Evolutionary conservation across 1,140 invertebrate genomes (phyloP), one percentile per base, ranked within the genome.

Genomic region (Pachypsylla venusta): DNA sequence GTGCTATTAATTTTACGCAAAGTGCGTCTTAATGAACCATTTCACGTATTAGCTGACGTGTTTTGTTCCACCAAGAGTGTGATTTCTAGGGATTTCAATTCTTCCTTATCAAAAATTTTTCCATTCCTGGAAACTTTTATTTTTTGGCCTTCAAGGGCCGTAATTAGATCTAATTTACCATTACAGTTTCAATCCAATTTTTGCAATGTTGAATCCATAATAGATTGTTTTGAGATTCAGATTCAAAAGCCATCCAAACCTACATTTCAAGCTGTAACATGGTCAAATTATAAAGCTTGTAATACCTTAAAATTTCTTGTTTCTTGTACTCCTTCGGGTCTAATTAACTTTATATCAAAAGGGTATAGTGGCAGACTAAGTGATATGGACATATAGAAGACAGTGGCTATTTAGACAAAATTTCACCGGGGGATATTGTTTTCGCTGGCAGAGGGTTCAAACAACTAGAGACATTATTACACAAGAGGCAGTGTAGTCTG

Each of bases 281-380:
- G 72, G 72, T 74, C 72, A 3, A 68, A 74, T 1, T 75, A 75
- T 59, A 74, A 74, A 65, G 73, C 73, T 59, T 65, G 63, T 24
- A 74, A 75, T 58, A 74, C 73, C 10, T 63, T 74, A 10, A 76
- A 77, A 59, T 76, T 75, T 70, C 62, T 75, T 10, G 65, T 77
- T 54, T 70, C 68, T 25, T 68, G 62, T 53, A 75, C 71, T 48
- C 71, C 71, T 16, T 63, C 73, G 67, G 71, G 72, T 7, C 60
- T 73, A 2, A 64, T 74, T 10, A 71, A 68, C 65, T 74, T 64
- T 65, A 63, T 73, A 57, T 75, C 71, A 5, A 26, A 60, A 56
- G 70, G 69, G 0, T 73, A 62, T 67, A 69, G 68, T 53, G 73
- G 73, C 7, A 65, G 70, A 66, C 58, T 59, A 2, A 65, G 62